These are phyloP conservation scores for Nibea coibor DNA, from an alignment of 2,113 vertebrate genomes.

Conservation along the genomic window DNA sequence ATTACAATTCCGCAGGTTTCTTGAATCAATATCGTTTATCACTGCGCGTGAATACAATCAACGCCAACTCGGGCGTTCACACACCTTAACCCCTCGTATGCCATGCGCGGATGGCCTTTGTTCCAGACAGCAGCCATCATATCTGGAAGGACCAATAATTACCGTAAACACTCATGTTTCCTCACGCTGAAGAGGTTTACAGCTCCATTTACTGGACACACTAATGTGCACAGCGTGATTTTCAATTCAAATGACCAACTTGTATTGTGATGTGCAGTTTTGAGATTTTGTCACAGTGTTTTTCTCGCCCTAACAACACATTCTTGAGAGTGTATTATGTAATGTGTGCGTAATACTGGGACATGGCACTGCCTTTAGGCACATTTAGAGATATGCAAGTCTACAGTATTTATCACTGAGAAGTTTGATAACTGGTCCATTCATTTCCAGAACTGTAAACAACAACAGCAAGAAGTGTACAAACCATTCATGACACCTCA, in stretches of 20 bases:
- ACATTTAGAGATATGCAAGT: not conserved
- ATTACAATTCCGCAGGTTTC: slow-evolving; percentile 24
- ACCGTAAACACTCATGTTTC: not conserved
- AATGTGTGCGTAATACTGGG: not conserved
- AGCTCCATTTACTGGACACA: not conserved
- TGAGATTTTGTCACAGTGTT: not conserved
- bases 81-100: slow-evolving; percentile 56
- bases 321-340: too few species aligned
- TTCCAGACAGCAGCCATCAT: slow-evolving; percentile 27
- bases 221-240: not conserved
- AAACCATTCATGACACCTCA: not conserved
- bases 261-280: not conserved
- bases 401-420: too few species aligned
- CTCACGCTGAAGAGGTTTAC: not conserved
- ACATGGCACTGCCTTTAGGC: not conserved
- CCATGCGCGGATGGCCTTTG: slow-evolving; percentile 51
- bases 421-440: not conserved
- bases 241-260: not conserved
- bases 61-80: slow-evolving; percentile 15
- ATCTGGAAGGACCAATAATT: not conserved
- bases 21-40: slow-evolving; percentile 52
- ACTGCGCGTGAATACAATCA: slow-evolving; percentile 26
- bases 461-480: not conserved
- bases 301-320: not conserved
- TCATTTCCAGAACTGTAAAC: not conserved